These are phyloP conservation scores for Xylocampa areola DNA, from an alignment of 2,888 invertebrate species.

Conservation along the genomic window DNA sequence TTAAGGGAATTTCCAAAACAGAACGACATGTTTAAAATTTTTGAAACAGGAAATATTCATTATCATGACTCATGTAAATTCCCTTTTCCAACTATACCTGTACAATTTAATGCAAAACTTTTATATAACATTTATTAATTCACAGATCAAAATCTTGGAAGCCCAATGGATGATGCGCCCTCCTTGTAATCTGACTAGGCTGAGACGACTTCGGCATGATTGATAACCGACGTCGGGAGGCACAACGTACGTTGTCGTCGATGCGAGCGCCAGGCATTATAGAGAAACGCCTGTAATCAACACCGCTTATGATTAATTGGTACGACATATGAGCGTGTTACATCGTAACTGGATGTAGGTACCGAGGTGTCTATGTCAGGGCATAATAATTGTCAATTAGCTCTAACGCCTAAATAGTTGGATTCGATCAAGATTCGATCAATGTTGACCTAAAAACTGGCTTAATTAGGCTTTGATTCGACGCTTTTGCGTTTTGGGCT, in stretches of 20 bases:
- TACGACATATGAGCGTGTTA: constrained; percentile 4
- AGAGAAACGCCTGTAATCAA: constrained; percentile 77
- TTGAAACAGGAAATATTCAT: too few species aligned
- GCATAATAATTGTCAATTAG: constrained; percentile 16
- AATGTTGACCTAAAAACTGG: neutral
- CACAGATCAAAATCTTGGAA: constrained; percentile 79
- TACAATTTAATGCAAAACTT: too few species aligned
- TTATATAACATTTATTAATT: constrained; percentile 11
- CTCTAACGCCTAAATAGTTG: neutral
- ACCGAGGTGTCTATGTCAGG: constrained; percentile 7
- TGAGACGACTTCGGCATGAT: constrained; percentile 73
- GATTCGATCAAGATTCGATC: neutral
- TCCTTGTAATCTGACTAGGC: constrained; percentile 66
- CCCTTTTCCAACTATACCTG: too few species aligned
- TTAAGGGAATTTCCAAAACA: too few species aligned
- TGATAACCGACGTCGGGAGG: constrained; percentile 70
- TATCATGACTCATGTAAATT: too few species aligned
- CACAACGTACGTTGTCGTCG: constrained; percentile 63
- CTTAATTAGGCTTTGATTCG: neutral
- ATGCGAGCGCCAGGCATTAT: constrained; percentile 78
- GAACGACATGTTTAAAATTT: too few species aligned
- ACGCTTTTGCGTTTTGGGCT: too few species aligned
- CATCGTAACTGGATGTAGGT: constrained; percentile 4
- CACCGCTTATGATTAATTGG: constrained; percentile 44
- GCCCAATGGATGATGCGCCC: constrained; percentile 70